Base-by-base conservation (phyloP, 2,888 invertebrate genomes). In the Eristalinus aeneus region DNA sequence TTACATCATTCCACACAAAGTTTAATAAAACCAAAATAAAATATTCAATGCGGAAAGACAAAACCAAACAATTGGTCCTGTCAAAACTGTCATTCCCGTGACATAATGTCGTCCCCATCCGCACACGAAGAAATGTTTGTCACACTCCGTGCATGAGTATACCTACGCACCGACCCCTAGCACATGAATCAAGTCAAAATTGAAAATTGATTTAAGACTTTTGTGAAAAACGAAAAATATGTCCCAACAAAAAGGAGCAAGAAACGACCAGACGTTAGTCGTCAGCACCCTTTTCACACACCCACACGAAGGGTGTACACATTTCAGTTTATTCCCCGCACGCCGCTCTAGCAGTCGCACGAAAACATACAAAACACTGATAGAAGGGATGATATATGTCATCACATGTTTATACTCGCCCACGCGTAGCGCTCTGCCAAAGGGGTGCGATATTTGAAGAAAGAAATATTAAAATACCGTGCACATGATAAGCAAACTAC, bases 141-240 rank as follows among this genome's bases (percentile, higher is more conserved):
- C 71, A 72, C 39, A 46, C 53, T 27, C 56, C 34, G 16, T n/a
- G 60, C 34, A 60, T 54, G 73, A 67, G 31, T 69, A 75, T 69
- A 22, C 53, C 56, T 69, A 16, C 74, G 63, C 27, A 34, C 53
- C 75, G 65, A 22, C 53, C 65, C 73, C 27, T 39, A 16, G 72
- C 72, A 77, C 27, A 83, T 78, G 68, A 77, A 78, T 78, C 78
- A 78, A 78, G 74, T 77, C 64, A 63, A 73, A 83, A 83, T 77
- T 78, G 78, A 64, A 78, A 83, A 83, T 83, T 83, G 83, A 83
- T 83, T 78, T 78, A 83, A 78, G 69, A 74, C 83, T 34, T 83
- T 77, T 82, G 82, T 77, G 77, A 82, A 73, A 77, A 67, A 60
- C 61, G 53, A 4, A 22, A 53, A 65, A 23, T 58, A 71, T 23